Evolutionary conservation across 2,888 invertebrate species (phyloP).

Genomic region (Erebia aethiops): DNA sequence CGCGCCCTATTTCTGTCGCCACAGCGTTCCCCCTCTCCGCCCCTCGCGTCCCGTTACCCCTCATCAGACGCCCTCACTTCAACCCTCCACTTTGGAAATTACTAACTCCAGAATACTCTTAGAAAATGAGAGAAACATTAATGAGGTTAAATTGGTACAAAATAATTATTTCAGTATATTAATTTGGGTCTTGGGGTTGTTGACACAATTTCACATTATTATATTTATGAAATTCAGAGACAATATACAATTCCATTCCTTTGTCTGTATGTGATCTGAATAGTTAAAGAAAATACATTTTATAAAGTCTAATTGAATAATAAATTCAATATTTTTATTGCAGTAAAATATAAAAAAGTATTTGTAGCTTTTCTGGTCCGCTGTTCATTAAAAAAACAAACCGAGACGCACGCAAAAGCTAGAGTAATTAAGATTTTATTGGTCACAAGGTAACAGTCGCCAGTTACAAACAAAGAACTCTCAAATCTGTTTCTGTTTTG

Average conservation of each 20-base stretch:
- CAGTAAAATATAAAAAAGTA: not conserved
- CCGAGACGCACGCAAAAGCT: constrained; percentile 12
- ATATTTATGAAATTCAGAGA: constrained; percentile 2
- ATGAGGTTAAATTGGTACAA: constrained; percentile 24
- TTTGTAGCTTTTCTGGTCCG: not conserved
- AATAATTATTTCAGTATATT: not conserved
- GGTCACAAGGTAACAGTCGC: constrained; percentile 21
- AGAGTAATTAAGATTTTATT: constrained; percentile 18
- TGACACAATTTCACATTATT: not conserved
- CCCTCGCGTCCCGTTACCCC: constrained; percentile 41
- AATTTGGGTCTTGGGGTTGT: not conserved
- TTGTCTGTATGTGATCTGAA: not conserved
- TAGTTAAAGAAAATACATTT: not conserved
- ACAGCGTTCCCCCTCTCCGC: constrained; percentile 56
- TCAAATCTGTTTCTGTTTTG: constrained; percentile 12
- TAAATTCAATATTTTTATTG: not conserved
- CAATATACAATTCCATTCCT: not conserved
- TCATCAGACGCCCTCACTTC: constrained; percentile 47
- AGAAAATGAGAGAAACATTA: constrained; percentile 30
- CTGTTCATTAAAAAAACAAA: constrained; percentile 1
- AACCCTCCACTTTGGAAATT: constrained; percentile 65
- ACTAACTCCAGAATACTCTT: constrained; percentile 47
- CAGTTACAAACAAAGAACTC: constrained; percentile 10
- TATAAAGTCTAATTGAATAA: not conserved
- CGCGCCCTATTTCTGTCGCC: constrained; percentile 82